phyloP scores from a whole-genome alignment of 37 sponge, comb jelly and placozoan species.

The Crambe crambe region DNA sequence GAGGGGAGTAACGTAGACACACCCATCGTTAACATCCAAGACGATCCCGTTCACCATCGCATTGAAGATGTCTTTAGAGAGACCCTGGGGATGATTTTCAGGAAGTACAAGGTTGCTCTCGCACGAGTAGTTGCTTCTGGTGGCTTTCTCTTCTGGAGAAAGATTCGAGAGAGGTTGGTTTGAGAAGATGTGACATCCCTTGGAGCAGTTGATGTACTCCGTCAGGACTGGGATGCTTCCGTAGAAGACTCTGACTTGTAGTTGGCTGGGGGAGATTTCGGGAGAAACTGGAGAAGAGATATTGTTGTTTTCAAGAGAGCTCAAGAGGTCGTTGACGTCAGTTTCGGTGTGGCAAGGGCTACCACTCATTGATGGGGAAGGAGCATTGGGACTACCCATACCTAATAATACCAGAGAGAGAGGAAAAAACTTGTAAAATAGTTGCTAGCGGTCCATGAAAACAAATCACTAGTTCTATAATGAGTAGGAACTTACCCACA shows the following conservation, averaged over 20 bases:
- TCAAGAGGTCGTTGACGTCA: conserved; percentile 1
- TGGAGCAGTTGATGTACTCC: conserved; percentile 24
- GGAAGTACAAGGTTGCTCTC: conserved; percentile 10
- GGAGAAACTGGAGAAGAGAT: conserved; percentile 44
- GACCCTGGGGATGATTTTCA: conserved; percentile 36
- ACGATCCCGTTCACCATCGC: conserved; percentile 56
- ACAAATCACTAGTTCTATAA: background rate
- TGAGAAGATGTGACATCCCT: conserved; percentile 47
- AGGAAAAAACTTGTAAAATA: background rate
- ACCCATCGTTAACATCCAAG: conserved; percentile 40
- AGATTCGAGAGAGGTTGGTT: background rate
- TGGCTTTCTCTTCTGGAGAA: background rate
- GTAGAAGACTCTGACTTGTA: conserved; percentile 47
- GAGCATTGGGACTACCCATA: background rate
- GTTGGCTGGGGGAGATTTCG: conserved; percentile 22
- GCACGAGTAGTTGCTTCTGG: background rate
- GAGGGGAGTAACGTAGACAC: conserved; percentile 62
- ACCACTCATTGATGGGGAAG: background rate
- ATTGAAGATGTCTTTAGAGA: conserved; percentile 35
- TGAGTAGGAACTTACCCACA: conserved; percentile 1
- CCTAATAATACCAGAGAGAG: background rate
- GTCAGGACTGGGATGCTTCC: conserved; percentile 21
- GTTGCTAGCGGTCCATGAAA: background rate
- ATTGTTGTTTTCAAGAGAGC: conserved; percentile 14
- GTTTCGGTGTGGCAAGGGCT: background rate